These are phyloP conservation scores for Stegodyphus mimosarum DNA, from an alignment of 1,140 invertebrate species.

Conservation along the genomic window DNA sequence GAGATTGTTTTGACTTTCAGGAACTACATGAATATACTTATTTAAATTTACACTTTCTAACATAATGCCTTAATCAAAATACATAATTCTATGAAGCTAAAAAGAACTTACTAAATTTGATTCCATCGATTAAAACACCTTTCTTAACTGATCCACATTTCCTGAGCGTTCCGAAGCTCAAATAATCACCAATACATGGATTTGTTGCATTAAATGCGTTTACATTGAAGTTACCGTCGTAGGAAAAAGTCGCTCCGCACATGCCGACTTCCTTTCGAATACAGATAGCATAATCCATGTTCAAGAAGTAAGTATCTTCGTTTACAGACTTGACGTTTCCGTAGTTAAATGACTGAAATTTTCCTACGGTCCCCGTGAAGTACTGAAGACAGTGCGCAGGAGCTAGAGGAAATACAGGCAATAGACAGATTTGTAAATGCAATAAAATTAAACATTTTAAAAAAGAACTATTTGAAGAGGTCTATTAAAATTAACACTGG, in stretches of 20 bases:
- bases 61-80: neutral
- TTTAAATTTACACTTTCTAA: neutral
- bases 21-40: neutral
- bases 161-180: slow-evolving; percentile 13
- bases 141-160: slow-evolving; percentile 25
- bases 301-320: slow-evolving; percentile 67
- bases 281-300: slow-evolving; percentile 70
- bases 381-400: slow-evolving; percentile 85
- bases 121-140: neutral
- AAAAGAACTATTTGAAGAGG: too few relatives aligned
- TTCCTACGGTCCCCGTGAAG: slow-evolving; percentile 75
- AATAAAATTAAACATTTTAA: too few relatives aligned
- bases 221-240: slow-evolving; percentile 33
- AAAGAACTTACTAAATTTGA: neutral
- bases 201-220: neutral
- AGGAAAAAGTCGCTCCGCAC: slow-evolving; percentile 59
- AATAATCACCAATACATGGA: slow-evolving; percentile 19
- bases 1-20: neutral
- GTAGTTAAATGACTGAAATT: slow-evolving; percentile 78
- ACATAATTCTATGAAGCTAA: neutral
- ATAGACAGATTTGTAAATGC: too few relatives aligned
- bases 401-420: slow-evolving; percentile 67
- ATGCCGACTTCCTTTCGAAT: slow-evolving; percentile 63
- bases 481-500: too few relatives aligned
- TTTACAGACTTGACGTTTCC: slow-evolving; percentile 16